Conservation (phyloP, 2,797 vertebrate species). For the Chaunax sp. region DNA sequence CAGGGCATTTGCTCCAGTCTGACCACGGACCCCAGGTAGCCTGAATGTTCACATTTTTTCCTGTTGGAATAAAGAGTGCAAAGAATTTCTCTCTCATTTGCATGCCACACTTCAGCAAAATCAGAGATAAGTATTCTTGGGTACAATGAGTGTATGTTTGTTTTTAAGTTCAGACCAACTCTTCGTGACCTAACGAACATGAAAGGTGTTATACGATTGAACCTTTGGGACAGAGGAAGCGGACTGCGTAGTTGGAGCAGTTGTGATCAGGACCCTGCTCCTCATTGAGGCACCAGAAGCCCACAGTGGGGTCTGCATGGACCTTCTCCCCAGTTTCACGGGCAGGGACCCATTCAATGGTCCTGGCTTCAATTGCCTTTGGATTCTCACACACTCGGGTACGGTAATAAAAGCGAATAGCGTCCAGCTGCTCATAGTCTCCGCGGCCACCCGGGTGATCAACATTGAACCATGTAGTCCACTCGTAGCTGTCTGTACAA, state of each 20-base stretch:
- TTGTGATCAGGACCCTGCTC: conserved; percentile 87
- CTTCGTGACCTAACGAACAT: not conserved
- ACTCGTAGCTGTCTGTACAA: conserved; percentile 82
- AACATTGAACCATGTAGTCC: conserved; percentile 94
- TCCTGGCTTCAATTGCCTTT: conserved; percentile 86
- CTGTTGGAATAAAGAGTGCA: conserved; percentile 48
- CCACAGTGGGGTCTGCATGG: conserved; percentile 84
- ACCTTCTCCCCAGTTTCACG: conserved; percentile 86
- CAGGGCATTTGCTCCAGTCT: conserved; percentile 91
- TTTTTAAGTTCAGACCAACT: not conserved
- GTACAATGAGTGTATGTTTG: not conserved
- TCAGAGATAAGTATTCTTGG: not conserved
- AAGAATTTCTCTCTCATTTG: not conserved
- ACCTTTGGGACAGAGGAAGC: conserved; percentile 89
- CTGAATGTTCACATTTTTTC: conserved; percentile 54
- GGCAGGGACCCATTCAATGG: conserved; percentile 88
- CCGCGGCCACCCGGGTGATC: conserved; percentile 91
- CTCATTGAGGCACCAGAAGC: conserved; percentile 93
- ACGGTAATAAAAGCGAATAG: conserved; percentile 91
- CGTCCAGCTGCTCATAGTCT: conserved; percentile 90
- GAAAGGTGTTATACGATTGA: conserved; percentile 31
- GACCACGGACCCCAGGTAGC: conserved; percentile 90
- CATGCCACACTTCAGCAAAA: not conserved
- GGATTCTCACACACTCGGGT: conserved; percentile 85
- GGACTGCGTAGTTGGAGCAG: conserved; percentile 93